These are phyloP conservation scores for Ranitomeya variabilis DNA, from an alignment of 2,113 vertebrate species.

Conservation along the genomic window DNA sequence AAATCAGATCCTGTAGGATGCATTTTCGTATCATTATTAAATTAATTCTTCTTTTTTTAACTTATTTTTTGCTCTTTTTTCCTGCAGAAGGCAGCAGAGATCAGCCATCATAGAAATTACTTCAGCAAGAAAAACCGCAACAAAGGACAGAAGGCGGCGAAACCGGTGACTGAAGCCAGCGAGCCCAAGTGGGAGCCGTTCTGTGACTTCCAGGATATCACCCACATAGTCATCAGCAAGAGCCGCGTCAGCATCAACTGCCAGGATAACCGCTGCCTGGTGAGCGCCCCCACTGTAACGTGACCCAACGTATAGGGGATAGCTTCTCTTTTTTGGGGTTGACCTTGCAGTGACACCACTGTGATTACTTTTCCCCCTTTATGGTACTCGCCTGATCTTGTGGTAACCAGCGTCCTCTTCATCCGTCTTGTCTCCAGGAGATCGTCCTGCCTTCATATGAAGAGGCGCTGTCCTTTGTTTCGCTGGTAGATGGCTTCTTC, in stretches of 20 bases:
- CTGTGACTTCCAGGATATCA: constrained; percentile 89
- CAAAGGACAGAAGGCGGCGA: constrained; percentile 60
- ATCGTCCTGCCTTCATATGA: constrained; percentile 74
- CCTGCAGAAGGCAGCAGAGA: not conserved
- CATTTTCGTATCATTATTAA: too few species aligned
- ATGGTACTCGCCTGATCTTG: not conserved
- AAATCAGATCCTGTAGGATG: too few species aligned
- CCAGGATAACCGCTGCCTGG: constrained; percentile 86
- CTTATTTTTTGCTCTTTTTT: not conserved
- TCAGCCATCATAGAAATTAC: not conserved
- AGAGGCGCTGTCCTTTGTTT: constrained; percentile 79
- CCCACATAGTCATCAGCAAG: constrained; percentile 78
- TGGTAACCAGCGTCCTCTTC: not conserved
- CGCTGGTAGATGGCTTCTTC: constrained; percentile 90
- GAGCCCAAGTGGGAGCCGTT: constrained; percentile 73
- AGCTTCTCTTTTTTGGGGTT: too few species aligned
- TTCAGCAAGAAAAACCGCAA: constrained; percentile 56
- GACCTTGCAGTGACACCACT: too few species aligned
- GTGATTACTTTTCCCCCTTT: not conserved
- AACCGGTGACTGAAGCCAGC: constrained; percentile 7
- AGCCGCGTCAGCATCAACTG: constrained; percentile 76
- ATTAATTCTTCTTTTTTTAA: too few species aligned
- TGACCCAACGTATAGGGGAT: too few species aligned
- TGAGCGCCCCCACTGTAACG: constrained; percentile 62
- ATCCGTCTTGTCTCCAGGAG: constrained; percentile 70